A percentile compares a stretch with the other conserved stretches of the same genome.
Conservation (phyloP, 1,140 invertebrate genomes). For the Hyles euphorbiae region DNA sequence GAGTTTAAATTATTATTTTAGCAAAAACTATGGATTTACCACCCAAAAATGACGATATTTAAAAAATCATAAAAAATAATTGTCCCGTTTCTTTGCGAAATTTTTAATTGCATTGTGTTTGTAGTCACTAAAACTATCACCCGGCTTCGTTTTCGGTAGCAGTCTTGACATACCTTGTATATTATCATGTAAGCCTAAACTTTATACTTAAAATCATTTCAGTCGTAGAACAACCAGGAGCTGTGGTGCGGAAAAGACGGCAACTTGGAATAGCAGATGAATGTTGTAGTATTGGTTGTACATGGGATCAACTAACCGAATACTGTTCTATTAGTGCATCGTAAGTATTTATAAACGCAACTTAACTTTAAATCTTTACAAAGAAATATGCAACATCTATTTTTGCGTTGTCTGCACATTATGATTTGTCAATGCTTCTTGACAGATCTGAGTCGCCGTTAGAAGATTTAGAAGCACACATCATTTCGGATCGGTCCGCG, state of each 20-base stretch:
- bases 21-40: too few species aligned
- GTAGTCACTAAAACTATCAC: too few species aligned
- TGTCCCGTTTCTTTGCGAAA: too few species aligned
- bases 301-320: constrained; percentile 50
- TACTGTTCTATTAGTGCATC: constrained; percentile 58
- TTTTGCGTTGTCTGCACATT: constrained; percentile 1
- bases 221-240: constrained; percentile 58
- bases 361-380: background rate
- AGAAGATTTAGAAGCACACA: constrained; percentile 47
- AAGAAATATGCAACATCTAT: constrained; percentile 4
- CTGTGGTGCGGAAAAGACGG: constrained; percentile 37
- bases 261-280: constrained; percentile 58
- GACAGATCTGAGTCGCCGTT: constrained; percentile 50
- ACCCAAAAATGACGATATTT: too few species aligned
- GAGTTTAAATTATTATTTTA: too few species aligned
- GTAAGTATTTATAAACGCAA: constrained; percentile 32
- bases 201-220: constrained; percentile 20
- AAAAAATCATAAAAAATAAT: too few species aligned
- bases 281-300: constrained; percentile 56
- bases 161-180: too few species aligned
- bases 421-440: constrained; percentile 5
- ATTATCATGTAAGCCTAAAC: too few species aligned
- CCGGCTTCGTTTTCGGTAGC: too few species aligned
- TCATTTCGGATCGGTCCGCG: constrained; percentile 57
- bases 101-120: too few species aligned